Base-by-base conservation (phyloP, 2,888 invertebrate genomes). In the Iselma pallidipennis region DNA sequence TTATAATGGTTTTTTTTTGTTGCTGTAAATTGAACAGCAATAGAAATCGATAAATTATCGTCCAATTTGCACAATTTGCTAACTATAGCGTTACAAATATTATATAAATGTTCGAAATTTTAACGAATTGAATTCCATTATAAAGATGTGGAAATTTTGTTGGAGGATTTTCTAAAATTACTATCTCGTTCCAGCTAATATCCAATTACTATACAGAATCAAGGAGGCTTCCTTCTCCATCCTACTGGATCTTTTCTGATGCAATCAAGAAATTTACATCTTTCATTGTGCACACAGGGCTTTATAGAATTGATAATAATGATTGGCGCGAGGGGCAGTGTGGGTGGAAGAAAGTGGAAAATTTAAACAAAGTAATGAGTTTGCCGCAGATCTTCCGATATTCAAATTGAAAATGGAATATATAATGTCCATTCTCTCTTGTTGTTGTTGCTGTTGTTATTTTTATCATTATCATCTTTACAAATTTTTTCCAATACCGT, bases 191-290 rank as follows among this genome's bases (percentile, higher is more conserved):
- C 16, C 1, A 19, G 57, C 58, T 70, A 69, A 70, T 70, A 66
- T 67, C 67, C 67, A 69, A 69, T 69, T 69, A 69, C 57, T 70
- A 70, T 67, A 70, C 70, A 64, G 66, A 54, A 50, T 19, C 9
- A 19, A 42, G 42, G 3, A n/a, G n/a, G 19, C 5, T 49, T 49
- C 23, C 26, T 23, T 19, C 21, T 48, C 19, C 5, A 23, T 48
- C 2, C 1, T 48, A 26, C 14, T 14, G 59, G 57, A 48, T 62
- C 57, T 57, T 49, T 59, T 56, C 60, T 55, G 59, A 65, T 64
- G 70, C 70, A 70, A 69, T 69, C 71, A 69, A 63, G 66, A 67
- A 71, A 72, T 72, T 72, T 73, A 69, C 71, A 71, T 72, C 73
- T 70, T 71, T 72, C 70, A 72, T 73, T 71, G 72, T 69, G 71